Percentiles rank a stretch among this genome's conserved stretches.
Evolutionary conservation across 2,113 vertebrate genomes (phyloP).

Genomic region (Australoheros scitulus): DNA sequence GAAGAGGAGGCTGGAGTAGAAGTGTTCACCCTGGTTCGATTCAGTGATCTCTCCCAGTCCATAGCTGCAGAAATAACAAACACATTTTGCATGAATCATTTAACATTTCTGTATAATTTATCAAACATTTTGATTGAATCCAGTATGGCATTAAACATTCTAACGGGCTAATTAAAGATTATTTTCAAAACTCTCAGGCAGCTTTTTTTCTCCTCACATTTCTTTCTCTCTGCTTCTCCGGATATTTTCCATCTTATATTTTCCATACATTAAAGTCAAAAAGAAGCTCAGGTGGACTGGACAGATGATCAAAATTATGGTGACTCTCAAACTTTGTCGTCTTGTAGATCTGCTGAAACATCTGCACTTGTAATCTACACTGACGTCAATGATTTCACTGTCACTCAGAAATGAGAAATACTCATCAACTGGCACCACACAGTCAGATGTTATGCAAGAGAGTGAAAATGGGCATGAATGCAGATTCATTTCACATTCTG

Average conservation of each 20-base stretch:
- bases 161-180: conserved; percentile 14
- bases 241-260: background rate
- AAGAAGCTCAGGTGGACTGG: background rate
- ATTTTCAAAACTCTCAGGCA: conserved; percentile 7
- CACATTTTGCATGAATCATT: background rate
- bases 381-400: background rate
- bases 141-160: background rate
- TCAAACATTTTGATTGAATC: background rate
- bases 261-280: background rate
- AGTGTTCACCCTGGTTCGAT: conserved; percentile 56
- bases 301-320: background rate
- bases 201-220: background rate
- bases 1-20: conserved; percentile 27
- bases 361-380: background rate
- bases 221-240: background rate
- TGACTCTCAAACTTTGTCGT: background rate
- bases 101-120: background rate
- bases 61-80: conserved; percentile 33
- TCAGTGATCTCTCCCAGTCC: conserved; percentile 56
- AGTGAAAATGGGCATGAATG: background rate
- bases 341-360: background rate
- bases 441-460: background rate
- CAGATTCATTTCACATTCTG: background rate
- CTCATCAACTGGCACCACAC: background rate
- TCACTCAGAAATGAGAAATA: background rate